Evolutionary conservation across 2,888 invertebrate species (phyloP).

Genomic region (Poecilobothrus nobilitatus): DNA sequence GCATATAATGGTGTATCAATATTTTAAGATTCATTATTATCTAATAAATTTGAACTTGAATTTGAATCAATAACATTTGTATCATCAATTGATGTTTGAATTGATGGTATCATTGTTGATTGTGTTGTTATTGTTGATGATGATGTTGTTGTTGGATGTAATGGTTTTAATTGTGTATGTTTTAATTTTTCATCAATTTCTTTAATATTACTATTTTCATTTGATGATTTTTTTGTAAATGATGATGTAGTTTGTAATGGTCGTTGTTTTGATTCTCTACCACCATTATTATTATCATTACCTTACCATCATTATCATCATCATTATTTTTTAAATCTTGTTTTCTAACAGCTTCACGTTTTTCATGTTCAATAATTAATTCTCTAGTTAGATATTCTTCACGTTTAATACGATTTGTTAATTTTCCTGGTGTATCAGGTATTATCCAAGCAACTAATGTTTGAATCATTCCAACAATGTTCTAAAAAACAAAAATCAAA

Average conservation of each 20-base stretch:
- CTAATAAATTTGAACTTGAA: constrained; percentile 15
- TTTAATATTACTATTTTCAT: not conserved
- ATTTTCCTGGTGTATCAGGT: constrained; percentile 63
- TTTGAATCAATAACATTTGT: constrained; percentile 7
- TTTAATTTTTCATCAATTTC: constrained; percentile 1
- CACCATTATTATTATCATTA: constrained; percentile 16
- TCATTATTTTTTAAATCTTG: constrained; percentile 13
- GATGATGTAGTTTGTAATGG: constrained; percentile 15
- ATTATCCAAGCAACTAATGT: constrained; percentile 66
- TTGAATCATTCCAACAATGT: constrained; percentile 63
- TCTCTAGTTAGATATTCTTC: constrained; percentile 66
- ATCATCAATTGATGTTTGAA: constrained; percentile 9
- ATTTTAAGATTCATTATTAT: constrained; percentile 9
- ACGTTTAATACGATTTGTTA: constrained; percentile 61
- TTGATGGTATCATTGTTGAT: not conserved
- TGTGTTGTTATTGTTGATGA: not conserved
- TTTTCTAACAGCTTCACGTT: constrained; percentile 30
- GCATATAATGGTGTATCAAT: constrained; percentile 13
- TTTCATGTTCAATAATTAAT: constrained; percentile 63
- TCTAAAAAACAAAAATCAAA: constrained; percentile 46
- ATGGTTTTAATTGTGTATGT: not conserved
- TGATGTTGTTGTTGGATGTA: not conserved
- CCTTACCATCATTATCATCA: not conserved
- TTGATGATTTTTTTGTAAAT: not conserved
- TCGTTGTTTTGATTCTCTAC: constrained; percentile 16